Conservation (phyloP, 2,797 vertebrate species). For the Leucoraja ocellata region DNA sequence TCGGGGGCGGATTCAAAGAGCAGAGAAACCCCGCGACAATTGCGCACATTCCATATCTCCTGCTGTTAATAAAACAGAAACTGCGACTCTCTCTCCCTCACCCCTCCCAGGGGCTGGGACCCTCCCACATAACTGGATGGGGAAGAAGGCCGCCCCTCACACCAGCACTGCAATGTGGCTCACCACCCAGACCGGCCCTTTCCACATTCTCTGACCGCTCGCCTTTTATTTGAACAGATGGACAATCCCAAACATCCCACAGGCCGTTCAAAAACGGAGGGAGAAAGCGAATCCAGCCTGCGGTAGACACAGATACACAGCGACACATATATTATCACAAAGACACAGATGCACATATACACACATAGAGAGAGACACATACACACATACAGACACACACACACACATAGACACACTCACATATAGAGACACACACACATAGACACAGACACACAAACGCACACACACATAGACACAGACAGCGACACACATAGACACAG, state of each 20-base stretch:
- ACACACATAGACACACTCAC: not conserved
- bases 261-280: not conserved
- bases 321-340: not conserved
- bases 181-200: not conserved
- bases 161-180: not conserved
- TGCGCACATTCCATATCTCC: not conserved
- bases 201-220: not conserved
- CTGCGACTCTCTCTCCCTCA: not conserved
- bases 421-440: not conserved
- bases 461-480: not conserved
- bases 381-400: not conserved
- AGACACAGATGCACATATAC: not conserved
- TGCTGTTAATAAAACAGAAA: not conserved
- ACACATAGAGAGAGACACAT: not conserved
- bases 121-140: not conserved
- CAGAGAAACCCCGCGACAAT: not conserved
- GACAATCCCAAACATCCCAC: not conserved
- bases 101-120: too few species aligned
- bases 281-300: not conserved
- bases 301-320: not conserved
- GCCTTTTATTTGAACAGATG: not conserved
- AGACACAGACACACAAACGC: not conserved
- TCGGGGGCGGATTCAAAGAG: not conserved
- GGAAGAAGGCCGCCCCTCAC: not conserved
- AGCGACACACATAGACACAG: not conserved